phyloP scores from a whole-genome alignment of 2,888 invertebrate species.

The Idaea dimidiata region DNA sequence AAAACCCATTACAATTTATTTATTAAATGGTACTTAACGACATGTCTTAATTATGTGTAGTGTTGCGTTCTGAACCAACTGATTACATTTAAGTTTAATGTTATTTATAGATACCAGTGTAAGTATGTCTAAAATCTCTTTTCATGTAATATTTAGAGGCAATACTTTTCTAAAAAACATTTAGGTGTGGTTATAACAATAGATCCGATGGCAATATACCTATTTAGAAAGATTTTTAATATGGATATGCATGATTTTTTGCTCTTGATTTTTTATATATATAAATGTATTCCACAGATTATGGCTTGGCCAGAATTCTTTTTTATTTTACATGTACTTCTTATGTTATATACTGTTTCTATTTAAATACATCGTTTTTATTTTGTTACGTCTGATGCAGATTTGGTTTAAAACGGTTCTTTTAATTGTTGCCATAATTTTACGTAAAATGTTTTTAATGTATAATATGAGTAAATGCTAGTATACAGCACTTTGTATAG shows the following conservation, averaged over 20 bases:
- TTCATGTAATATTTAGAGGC: slow-evolving; percentile 74
- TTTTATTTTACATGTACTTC: slow-evolving; percentile 50
- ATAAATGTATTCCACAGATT: slow-evolving; percentile 55
- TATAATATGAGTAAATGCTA: background rate
- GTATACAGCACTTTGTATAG: background rate
- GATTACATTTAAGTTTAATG: slow-evolving; percentile 56
- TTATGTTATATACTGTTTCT: slow-evolving; percentile 55
- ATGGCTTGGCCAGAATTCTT: slow-evolving; percentile 59
- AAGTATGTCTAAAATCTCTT: slow-evolving; percentile 71
- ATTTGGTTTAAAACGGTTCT: slow-evolving; percentile 54
- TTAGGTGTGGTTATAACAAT: slow-evolving; percentile 75
- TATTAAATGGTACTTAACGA: slow-evolving; percentile 69
- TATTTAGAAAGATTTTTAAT: slow-evolving; percentile 63
- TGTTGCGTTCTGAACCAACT: slow-evolving; percentile 54
- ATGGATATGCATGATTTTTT: slow-evolving; percentile 54
- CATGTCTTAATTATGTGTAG: slow-evolving; percentile 31
- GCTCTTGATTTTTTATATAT: slow-evolving; percentile 48
- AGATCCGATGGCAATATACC: slow-evolving; percentile 62
- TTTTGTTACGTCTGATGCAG: slow-evolving; percentile 71
- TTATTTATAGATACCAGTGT: slow-evolving; percentile 55
- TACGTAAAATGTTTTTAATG: background rate
- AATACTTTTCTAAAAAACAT: slow-evolving; percentile 76
- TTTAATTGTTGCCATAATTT: slow-evolving; percentile 47
- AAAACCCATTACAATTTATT: slow-evolving; percentile 42
- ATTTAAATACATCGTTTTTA: slow-evolving; percentile 62